Evolutionary conservation across 2,797 vertebrate species (phyloP), one percentile per base, ranked within the genome.

Genomic region (Margarornis squamiger): DNA sequence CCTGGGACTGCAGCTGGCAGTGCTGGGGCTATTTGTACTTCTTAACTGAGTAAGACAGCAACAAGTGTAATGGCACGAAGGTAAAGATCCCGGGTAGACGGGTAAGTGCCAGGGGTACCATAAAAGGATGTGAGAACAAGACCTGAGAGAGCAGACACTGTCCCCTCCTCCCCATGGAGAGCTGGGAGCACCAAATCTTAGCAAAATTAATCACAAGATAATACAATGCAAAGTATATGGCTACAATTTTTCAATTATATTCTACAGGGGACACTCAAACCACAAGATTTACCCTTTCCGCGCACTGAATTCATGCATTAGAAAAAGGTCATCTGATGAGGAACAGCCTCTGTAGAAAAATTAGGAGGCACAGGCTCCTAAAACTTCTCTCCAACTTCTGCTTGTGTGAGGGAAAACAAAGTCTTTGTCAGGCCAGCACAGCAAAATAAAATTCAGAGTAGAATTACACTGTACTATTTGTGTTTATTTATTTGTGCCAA

Each of bases 1-100:
- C 87, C 97, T 96, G 96, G 96, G 97, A 97, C 90, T 95, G 90
- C 96, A 97, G 97, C 98, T 98, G 97, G 97, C 96, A 95, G 46
- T 91, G 86, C 92, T 58, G 89, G 84, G 85, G 81, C 90, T 91
- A 93, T 98, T 96, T 97, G 97, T 98, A 96, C 88, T 97, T 97
- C 96, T 93, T 97, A 97, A 97, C 93, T 73, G 88, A 97, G 96
- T 92, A 90, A 95, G 97, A 97, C 97, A 97, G 97, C 97, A 97
- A 97, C 97, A 98, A 97, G 96, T 98, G 95, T 74, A 95, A 74
- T 7, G 55, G 93, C 87, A 61, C 51, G 54, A 51, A 95, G 90
- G 63, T 76, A 94, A 93, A 83, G 74, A 79, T 70, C 66, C 43
- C 1, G 10, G n/a, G 30, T 71, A 91, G 86, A 71, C 1, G 38